phyloP scores from a whole-genome alignment of 2,113 vertebrate species.

The Meriones unguiculatus region DNA sequence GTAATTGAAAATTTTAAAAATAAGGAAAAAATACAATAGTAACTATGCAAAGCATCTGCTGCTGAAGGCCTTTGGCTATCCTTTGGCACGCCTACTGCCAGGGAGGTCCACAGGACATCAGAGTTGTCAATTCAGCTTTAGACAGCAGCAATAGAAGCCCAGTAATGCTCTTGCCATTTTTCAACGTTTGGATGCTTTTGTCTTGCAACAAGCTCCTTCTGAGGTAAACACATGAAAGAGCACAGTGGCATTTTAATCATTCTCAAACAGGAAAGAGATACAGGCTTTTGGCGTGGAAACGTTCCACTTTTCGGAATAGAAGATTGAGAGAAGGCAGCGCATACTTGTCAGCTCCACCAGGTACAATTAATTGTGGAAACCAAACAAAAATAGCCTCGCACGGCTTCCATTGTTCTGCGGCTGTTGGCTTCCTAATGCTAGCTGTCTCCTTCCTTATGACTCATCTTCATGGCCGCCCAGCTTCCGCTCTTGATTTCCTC shows the following conservation, averaged over 20 bases:
- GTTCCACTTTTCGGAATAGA: constrained; percentile 77
- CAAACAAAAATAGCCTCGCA: constrained; percentile 86
- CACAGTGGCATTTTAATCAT: constrained; percentile 80
- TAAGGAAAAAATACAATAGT: neutral
- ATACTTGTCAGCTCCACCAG: constrained; percentile 78
- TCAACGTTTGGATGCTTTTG: constrained; percentile 46
- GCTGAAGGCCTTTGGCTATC: neutral
- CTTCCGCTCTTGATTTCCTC: constrained; percentile 87
- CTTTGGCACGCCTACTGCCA: constrained; percentile 34
- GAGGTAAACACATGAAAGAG: constrained; percentile 82
- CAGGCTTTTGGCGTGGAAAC: constrained; percentile 78
- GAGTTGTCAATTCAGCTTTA: neutral
- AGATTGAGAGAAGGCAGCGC: constrained; percentile 64
- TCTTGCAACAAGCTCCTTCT: constrained; percentile 61
- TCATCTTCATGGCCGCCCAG: constrained; percentile 72
- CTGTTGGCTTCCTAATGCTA: constrained; percentile 78
- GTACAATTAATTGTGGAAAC: constrained; percentile 81
- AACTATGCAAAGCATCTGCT: neutral
- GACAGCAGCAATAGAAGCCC: constrained; percentile 32
- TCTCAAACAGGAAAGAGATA: constrained; percentile 81
- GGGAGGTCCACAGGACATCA: neutral
- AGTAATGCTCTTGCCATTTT: constrained; percentile 20
- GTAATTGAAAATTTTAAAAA: constrained; percentile 38
- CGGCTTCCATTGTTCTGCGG: constrained; percentile 86
- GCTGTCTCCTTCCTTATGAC: constrained; percentile 83